These are phyloP conservation scores for Bufo gargarizans DNA, from an alignment of 2,113 vertebrate species.

Conservation along the genomic window DNA sequence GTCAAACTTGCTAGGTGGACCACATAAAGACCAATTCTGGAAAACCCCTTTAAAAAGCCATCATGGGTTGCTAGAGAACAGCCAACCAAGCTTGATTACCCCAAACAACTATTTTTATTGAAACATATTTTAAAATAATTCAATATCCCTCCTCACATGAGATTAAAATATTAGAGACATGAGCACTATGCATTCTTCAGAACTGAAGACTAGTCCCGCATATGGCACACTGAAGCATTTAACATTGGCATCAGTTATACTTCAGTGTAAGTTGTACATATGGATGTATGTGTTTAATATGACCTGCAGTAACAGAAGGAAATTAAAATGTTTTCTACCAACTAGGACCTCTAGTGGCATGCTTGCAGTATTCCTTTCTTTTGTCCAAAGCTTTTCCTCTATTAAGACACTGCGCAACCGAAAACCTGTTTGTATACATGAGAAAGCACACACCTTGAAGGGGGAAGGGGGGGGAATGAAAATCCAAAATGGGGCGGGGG, in stretches of 20 bases:
- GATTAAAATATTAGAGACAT: neutral
- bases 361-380: neutral
- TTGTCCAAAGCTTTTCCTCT: neutral
- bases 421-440: neutral
- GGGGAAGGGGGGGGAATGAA: too few relatives aligned
- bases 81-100: too few relatives aligned
- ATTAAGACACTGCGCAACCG: neutral
- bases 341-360: neutral
- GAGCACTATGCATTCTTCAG: too few relatives aligned
- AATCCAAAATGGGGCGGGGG: too few relatives aligned
- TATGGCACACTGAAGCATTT: too few relatives aligned
- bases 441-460: neutral
- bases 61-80: too few relatives aligned
- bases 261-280: neutral
- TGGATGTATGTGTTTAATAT: neutral
- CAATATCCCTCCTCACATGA: neutral
- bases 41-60: too few relatives aligned
- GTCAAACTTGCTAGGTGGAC: too few relatives aligned
- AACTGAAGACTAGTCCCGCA: neutral
- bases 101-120: too few relatives aligned
- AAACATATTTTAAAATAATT: neutral
- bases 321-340: neutral
- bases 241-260: neutral
- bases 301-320: neutral
- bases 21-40: too few relatives aligned